Evolutionary conservation across 2,113 vertebrate genomes (phyloP).

Genomic region (Smithornis capensis): DNA sequence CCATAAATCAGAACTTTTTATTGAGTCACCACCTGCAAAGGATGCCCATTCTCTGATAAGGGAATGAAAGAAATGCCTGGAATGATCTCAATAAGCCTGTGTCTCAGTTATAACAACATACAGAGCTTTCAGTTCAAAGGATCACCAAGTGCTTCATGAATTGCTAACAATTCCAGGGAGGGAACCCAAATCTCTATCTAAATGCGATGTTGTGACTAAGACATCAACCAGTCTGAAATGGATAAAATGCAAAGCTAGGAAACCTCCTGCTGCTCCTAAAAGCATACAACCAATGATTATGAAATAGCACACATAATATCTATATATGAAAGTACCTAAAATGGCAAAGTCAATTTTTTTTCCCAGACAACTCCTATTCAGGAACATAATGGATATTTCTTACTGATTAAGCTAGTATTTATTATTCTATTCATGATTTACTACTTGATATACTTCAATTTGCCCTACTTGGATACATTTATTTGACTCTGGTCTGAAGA

Average conservation of each 20-base stretch:
- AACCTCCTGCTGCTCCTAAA: not conserved
- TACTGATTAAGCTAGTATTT: not conserved
- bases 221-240: not conserved
- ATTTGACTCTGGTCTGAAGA: not conserved
- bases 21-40: not conserved
- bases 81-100: not conserved
- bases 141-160: not conserved
- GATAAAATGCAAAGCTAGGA: not conserved
- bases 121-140: not conserved
- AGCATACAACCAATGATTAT: not conserved
- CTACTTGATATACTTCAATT: not conserved
- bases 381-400: not conserved
- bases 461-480: not conserved
- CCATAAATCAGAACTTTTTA: not conserved
- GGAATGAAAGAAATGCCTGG: slow-evolving; percentile 28
- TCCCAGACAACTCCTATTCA: not conserved
- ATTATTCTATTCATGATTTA: not conserved
- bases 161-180: not conserved
- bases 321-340: not conserved
- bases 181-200: not conserved
- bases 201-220: not conserved
- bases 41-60: not conserved
- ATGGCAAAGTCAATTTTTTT: not conserved
- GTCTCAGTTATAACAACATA: not conserved
- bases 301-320: not conserved